These are phyloP conservation scores for Siphlonurus alternatus DNA, from an alignment of 2,888 invertebrate genomes.

Conservation along the genomic window DNA sequence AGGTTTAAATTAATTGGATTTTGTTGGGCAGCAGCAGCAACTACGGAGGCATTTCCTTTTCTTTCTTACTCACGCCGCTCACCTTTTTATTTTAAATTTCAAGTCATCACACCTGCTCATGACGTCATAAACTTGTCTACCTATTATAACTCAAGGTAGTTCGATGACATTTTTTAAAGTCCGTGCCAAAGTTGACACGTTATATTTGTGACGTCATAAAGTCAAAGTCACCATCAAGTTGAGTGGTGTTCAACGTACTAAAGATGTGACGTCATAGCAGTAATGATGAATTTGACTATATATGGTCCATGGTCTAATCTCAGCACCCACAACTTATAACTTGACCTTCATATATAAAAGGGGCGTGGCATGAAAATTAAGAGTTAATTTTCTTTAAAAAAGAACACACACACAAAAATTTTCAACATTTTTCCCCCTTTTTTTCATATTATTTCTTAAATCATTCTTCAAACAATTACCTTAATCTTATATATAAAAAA, in stretches of 20 bases:
- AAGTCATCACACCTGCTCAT: too few species aligned
- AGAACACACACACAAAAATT: not conserved
- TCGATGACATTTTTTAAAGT: too few species aligned
- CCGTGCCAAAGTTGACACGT: not conserved
- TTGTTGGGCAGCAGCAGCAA: slow-evolving; percentile 7
- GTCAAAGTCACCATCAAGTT: not conserved
- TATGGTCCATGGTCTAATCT: not conserved
- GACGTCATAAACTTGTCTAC: too few species aligned
- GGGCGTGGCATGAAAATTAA: not conserved
- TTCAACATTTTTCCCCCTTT: not conserved
- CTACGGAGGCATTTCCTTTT: not conserved
- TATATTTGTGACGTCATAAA: not conserved
- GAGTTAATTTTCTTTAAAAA: not conserved
- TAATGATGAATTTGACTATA: not conserved
- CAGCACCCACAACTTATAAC: not conserved
- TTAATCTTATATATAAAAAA: not conserved
- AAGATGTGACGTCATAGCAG: not conserved
- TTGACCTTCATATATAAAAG: not conserved
- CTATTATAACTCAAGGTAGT: too few species aligned
- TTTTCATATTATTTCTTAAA: not conserved
- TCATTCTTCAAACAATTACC: not conserved
- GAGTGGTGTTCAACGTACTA: not conserved
- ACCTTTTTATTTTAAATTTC: not conserved
- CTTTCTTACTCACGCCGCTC: too few species aligned
- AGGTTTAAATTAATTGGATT: slow-evolving; percentile 28